Evolutionary conservation across 2,888 invertebrate species (phyloP).

Genomic region (Magallana nippona): DNA sequence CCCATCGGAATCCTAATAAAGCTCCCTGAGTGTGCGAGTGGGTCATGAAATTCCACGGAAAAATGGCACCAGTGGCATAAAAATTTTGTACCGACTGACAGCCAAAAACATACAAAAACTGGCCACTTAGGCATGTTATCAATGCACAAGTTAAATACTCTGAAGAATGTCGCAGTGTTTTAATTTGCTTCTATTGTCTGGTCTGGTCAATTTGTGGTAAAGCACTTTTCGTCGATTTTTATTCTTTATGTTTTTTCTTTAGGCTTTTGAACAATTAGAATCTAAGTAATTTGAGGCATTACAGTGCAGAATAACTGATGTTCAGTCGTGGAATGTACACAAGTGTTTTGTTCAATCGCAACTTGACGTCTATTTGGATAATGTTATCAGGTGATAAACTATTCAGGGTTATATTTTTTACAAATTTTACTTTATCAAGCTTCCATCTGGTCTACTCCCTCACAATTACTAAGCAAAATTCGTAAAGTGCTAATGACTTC

Average conservation of each 20-base stretch:
- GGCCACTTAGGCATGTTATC: neutral
- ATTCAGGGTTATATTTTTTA: conserved; percentile 23
- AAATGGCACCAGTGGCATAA: conserved; percentile 20
- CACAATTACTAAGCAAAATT: neutral
- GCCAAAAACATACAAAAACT: neutral
- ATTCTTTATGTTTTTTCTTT: neutral
- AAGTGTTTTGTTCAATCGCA: conserved; percentile 22
- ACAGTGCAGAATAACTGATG: conserved; percentile 9
- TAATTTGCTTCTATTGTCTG: neutral
- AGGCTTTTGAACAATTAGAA: neutral
- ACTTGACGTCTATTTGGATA: conserved; percentile 11
- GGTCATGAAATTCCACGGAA: conserved; percentile 16
- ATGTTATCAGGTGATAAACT: conserved; percentile 23
- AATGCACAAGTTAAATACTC: conserved; percentile 1
- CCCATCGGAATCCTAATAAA: conserved; percentile 31
- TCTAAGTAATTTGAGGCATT: conserved; percentile 17
- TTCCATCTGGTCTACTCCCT: conserved; percentile 25
- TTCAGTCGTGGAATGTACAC: conserved; percentile 16
- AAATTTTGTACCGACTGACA: neutral
- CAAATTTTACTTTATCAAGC: neutral
- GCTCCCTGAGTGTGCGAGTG: neutral
- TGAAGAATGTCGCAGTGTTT: neutral
- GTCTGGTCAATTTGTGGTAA: neutral
- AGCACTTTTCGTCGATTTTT: neutral
- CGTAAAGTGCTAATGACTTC: conserved; percentile 3